phyloP scores from a whole-genome alignment of 1,140 invertebrate genomes.

The Armadillidium nasatum region DNA sequence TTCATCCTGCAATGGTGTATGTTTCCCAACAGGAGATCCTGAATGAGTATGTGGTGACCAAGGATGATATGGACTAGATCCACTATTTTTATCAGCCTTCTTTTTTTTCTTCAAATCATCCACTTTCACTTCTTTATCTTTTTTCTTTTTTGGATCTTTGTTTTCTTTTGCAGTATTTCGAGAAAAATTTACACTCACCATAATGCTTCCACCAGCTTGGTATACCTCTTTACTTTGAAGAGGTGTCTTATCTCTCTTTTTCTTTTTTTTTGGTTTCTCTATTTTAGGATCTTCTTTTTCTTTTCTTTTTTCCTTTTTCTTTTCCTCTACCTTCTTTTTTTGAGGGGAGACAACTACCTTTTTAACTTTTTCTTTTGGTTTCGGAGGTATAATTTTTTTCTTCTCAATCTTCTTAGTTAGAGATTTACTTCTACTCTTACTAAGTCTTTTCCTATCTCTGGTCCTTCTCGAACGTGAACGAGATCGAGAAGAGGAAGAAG shows the following conservation, averaged over 20 bases:
- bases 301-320: conserved; percentile 54
- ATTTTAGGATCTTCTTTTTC: conserved; percentile 37
- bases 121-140: conserved; percentile 33
- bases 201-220: conserved; percentile 82
- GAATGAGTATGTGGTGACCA: conserved; percentile 36
- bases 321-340: conserved; percentile 46
- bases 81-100: conserved; percentile 23
- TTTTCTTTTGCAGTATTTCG: conserved; percentile 46
- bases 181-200: conserved; percentile 82
- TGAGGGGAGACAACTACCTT: conserved; percentile 43
- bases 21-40: conserved; percentile 38
- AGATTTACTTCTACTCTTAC: conserved; percentile 27
- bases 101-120: conserved; percentile 32
- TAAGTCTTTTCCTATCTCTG: conserved; percentile 30
- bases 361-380: conserved; percentile 48
- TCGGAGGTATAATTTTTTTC: conserved; percentile 46
- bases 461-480: conserved; percentile 37
- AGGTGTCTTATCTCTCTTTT: conserved; percentile 34
- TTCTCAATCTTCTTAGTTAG: conserved; percentile 32
- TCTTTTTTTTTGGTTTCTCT: conserved; percentile 37
- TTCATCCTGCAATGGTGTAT: conserved; percentile 40
- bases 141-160: conserved; percentile 40
- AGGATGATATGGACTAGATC: conserved; percentile 29
- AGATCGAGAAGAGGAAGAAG: conserved; percentile 44
- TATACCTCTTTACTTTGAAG: conserved; percentile 71